phyloP scores from a whole-genome alignment of 2,113 vertebrate genomes.

The Capra hircus region DNA sequence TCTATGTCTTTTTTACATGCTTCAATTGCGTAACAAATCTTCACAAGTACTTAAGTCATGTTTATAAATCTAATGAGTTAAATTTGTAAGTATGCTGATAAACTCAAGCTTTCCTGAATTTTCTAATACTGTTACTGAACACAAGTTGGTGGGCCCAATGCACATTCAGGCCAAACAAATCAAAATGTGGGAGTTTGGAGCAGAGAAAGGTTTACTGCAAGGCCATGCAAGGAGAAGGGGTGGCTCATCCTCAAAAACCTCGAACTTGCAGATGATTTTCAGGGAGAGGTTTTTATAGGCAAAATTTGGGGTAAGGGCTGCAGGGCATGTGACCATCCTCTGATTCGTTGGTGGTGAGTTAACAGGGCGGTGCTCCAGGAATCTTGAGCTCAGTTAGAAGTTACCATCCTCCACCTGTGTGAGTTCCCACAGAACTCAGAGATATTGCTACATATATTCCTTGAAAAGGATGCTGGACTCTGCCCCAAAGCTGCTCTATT shows the following conservation, averaged over 20 bases:
- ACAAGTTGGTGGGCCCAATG: background rate
- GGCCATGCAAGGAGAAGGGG: background rate
- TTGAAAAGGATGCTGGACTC: background rate
- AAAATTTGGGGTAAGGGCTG: background rate
- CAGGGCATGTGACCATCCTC: background rate
- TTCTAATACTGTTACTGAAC: background rate
- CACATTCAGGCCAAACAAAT: background rate
- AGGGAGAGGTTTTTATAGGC: background rate
- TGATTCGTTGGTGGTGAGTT: background rate
- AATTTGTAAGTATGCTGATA: constrained; percentile 1
- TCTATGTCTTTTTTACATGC: background rate
- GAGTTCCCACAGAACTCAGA: background rate
- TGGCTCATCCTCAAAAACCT: background rate
- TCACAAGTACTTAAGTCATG: background rate
- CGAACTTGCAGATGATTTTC: background rate
- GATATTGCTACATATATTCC: background rate
- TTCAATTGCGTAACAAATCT: background rate
- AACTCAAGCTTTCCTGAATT: background rate
- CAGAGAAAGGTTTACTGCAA: background rate
- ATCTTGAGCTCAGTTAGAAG: background rate
- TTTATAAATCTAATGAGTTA: background rate
- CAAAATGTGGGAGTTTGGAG: background rate
- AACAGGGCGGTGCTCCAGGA: background rate
- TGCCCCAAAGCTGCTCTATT: background rate
- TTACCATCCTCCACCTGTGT: background rate